Evolutionary conservation across 2,113 vertebrate genomes (phyloP).

Genomic region (Pteropus alecto): DNA sequence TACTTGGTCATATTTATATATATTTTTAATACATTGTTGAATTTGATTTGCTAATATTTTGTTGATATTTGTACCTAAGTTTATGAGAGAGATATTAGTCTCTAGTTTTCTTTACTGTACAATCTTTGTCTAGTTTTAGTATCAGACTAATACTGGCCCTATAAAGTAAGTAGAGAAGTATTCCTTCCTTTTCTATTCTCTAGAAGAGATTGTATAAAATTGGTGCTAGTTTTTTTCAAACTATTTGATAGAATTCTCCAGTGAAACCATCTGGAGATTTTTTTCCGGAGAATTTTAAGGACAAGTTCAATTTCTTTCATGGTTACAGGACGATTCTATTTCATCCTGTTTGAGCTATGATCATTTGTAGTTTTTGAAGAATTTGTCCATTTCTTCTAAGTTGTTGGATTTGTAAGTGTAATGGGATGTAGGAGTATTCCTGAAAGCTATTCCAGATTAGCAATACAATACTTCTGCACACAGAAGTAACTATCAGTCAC

Average conservation of each 20-base stretch:
- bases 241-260: neutral
- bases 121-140: neutral
- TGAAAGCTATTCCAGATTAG: neutral
- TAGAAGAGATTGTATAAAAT: neutral
- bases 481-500: neutral
- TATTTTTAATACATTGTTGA: neutral
- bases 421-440: neutral
- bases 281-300: neutral
- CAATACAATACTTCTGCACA: neutral
- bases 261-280: neutral
- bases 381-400: conserved; percentile 3
- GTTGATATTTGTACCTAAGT: neutral
- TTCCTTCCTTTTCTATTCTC: neutral
- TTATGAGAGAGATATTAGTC: neutral
- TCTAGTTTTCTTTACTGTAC: neutral
- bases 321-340: neutral
- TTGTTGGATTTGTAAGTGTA: neutral
- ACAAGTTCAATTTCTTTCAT: neutral
- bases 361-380: neutral
- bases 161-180: neutral
- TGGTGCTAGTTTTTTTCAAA: neutral
- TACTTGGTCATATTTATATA: neutral
- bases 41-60: conserved; percentile 16
- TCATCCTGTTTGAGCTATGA: neutral
- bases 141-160: neutral